Conservation (phyloP, 1,140 invertebrate species). For the Drosophila persimilis region DNA sequence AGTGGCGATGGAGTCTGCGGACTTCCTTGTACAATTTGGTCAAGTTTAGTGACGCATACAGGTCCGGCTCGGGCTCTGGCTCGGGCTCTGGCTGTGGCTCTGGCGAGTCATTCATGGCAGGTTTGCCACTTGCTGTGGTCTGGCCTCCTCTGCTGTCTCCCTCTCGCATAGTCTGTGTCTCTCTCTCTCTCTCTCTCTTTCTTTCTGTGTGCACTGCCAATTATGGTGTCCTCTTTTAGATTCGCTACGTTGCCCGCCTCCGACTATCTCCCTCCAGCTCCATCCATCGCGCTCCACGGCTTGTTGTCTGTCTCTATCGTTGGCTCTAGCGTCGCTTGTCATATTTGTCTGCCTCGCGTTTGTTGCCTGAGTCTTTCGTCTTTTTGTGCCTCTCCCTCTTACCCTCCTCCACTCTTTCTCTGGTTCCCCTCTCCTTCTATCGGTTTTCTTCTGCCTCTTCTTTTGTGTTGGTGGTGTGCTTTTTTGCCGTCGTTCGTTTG, state of each 20-base stretch:
- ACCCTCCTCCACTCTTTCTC: too few species aligned
- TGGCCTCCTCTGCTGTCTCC: slow-evolving; percentile 7
- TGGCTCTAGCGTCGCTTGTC: slow-evolving; percentile 66
- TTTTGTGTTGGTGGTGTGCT: slow-evolving; percentile 1
- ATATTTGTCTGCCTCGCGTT: slow-evolving; percentile 77
- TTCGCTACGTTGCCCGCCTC: slow-evolving; percentile 60
- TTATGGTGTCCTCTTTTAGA: slow-evolving; percentile 80
- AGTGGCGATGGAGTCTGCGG: slow-evolving; percentile 38
- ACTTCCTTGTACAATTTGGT: slow-evolving; percentile 77
- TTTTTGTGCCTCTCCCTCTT: slow-evolving; percentile 3
- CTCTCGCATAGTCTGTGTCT: slow-evolving; percentile 3
- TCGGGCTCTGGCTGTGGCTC: slow-evolving; percentile 13
- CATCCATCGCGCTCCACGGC: not conserved
- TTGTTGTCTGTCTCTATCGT: slow-evolving; percentile 26
- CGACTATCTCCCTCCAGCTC: not conserved
- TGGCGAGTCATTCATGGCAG: slow-evolving; percentile 62
- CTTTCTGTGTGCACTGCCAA: slow-evolving; percentile 67
- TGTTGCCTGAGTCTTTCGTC: slow-evolving; percentile 76
- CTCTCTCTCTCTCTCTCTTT: slow-evolving; percentile 8
- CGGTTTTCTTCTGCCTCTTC: slow-evolving; percentile 10
- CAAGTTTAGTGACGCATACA: slow-evolving; percentile 78
- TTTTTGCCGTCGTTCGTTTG: slow-evolving; percentile 60
- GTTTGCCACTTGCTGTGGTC: slow-evolving; percentile 5
- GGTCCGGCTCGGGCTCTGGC: slow-evolving; percentile 53
- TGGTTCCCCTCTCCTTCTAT: too few species aligned